Evolutionary conservation across 2,888 invertebrate species (phyloP).

Genomic region (Pseudococcus jackbeardsleyi): DNA sequence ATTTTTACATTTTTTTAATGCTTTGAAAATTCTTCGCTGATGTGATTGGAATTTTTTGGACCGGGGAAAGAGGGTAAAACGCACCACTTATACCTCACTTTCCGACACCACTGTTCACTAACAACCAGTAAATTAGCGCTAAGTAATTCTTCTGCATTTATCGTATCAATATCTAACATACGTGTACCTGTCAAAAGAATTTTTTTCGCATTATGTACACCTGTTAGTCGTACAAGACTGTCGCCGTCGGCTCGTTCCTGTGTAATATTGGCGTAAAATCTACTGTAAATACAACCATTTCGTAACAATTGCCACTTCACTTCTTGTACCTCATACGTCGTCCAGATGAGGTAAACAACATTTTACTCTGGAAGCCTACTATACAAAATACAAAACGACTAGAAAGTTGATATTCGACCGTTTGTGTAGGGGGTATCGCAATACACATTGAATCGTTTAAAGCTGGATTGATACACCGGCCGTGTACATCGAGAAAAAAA

Average conservation of each 20-base stretch:
- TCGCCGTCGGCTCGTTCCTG: neutral
- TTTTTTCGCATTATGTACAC: neutral
- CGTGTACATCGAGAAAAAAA: neutral
- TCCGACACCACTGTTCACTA: no score
- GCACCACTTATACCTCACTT: no score
- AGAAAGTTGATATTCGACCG: neutral
- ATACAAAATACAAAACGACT: neutral
- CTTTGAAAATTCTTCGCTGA: no score
- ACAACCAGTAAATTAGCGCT: neutral
- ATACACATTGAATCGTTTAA: neutral
- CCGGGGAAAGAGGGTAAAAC: no score
- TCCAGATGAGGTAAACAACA: slow-evolving; percentile 10
- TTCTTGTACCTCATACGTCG: neutral
- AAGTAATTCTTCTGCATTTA: neutral
- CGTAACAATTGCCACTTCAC: neutral
- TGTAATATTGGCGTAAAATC: neutral
- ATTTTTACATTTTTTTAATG: no score
- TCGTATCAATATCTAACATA: neutral
- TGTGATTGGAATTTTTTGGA: no score
- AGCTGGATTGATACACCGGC: neutral
- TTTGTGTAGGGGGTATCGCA: neutral
- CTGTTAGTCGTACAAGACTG: neutral
- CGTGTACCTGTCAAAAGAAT: neutral
- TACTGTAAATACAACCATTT: neutral
- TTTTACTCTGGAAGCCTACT: neutral